A percentile compares a stretch with the other conserved stretches of the same genome.
These are phyloP conservation scores for Fabriciana adippe DNA, from an alignment of 2,888 invertebrate genomes.

Conservation along the genomic window DNA sequence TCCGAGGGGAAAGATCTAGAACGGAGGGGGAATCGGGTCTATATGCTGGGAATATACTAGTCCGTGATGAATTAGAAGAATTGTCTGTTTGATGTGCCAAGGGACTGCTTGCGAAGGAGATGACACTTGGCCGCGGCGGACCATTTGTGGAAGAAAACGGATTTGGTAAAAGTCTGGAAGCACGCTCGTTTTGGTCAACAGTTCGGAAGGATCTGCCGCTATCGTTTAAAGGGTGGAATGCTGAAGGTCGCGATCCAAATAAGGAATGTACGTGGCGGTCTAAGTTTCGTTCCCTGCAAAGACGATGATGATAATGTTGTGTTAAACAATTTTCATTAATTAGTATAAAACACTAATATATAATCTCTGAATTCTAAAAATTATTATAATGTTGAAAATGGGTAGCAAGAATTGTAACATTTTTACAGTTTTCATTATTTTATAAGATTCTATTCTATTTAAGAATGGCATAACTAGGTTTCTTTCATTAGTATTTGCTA, in stretches of 20 bases:
- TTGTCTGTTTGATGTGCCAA: slow-evolving; percentile 44
- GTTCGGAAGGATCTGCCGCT: slow-evolving; percentile 56
- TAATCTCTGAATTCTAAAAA: too few species aligned
- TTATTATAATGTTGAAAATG: too few species aligned
- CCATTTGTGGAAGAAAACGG: slow-evolving; percentile 64
- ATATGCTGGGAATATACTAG: slow-evolving; percentile 67
- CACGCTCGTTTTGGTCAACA: slow-evolving; percentile 59
- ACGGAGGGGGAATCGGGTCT: slow-evolving; percentile 50
- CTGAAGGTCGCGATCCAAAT: slow-evolving; percentile 69
- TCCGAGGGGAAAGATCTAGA: slow-evolving; percentile 38
- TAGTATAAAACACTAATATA: neutral
- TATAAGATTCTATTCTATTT: too few species aligned
- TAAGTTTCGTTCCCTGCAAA: slow-evolving; percentile 57
- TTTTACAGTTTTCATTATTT: too few species aligned
- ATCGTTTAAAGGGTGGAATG: slow-evolving; percentile 68
- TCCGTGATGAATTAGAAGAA: slow-evolving; percentile 60
- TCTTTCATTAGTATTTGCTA: too few species aligned
- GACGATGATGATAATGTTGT: neutral
- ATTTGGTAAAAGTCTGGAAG: slow-evolving; percentile 65
- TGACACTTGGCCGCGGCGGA: slow-evolving; percentile 49
- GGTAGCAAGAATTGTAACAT: too few species aligned
- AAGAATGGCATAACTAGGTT: too few species aligned
- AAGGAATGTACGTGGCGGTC: slow-evolving; percentile 55
- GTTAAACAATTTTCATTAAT: neutral
- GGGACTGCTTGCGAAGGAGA: slow-evolving; percentile 46